Percentiles rank a stretch among this genome's conserved stretches.
These are phyloP conservation scores for Alsophila aescularia DNA, from an alignment of 2,888 invertebrate genomes.

Conservation along the genomic window DNA sequence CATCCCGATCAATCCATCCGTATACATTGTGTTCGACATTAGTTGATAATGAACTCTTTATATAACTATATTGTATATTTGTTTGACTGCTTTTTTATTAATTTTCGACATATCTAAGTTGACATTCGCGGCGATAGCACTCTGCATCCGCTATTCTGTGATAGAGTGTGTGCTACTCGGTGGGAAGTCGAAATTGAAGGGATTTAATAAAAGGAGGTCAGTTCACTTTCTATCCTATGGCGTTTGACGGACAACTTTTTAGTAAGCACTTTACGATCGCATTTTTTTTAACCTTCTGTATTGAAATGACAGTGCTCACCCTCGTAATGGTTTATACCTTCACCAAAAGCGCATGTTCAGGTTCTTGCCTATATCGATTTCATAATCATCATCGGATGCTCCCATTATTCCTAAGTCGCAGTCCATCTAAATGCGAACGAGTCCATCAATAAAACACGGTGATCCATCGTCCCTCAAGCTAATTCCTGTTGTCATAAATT, in stretches of 20 bases:
- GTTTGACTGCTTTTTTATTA: slow-evolving; percentile 36
- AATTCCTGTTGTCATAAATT: slow-evolving; percentile 81
- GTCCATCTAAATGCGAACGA: slow-evolving; percentile 51
- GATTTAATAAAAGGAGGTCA: slow-evolving; percentile 27
- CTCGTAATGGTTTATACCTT: too few species aligned
- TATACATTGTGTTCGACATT: slow-evolving; percentile 36
- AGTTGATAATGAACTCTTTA: slow-evolving; percentile 50
- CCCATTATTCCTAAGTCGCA: slow-evolving; percentile 11
- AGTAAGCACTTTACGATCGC: too few species aligned
- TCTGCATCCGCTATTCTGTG: slow-evolving; percentile 54
- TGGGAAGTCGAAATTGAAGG: slow-evolving; percentile 18
- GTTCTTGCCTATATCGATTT: slow-evolving; percentile 5
- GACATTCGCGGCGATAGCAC: slow-evolving; percentile 48
- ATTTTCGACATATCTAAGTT: slow-evolving; percentile 55
- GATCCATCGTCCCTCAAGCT: slow-evolving; percentile 60
- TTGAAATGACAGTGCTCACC: too few species aligned
- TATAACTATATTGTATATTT: slow-evolving; percentile 49
- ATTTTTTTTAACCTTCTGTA: too few species aligned
- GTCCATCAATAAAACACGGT: slow-evolving; percentile 54
- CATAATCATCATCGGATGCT: neutral
- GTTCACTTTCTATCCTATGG: slow-evolving; percentile 11
- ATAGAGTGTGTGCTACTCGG: slow-evolving; percentile 24
- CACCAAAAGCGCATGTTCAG: too few species aligned
- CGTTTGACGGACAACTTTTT: too few species aligned
- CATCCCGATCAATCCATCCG: slow-evolving; percentile 43